Evolutionary conservation across 2,797 vertebrate species (phyloP), one percentile per base, ranked within the genome.

Genomic region (Thunnus albacares): DNA sequence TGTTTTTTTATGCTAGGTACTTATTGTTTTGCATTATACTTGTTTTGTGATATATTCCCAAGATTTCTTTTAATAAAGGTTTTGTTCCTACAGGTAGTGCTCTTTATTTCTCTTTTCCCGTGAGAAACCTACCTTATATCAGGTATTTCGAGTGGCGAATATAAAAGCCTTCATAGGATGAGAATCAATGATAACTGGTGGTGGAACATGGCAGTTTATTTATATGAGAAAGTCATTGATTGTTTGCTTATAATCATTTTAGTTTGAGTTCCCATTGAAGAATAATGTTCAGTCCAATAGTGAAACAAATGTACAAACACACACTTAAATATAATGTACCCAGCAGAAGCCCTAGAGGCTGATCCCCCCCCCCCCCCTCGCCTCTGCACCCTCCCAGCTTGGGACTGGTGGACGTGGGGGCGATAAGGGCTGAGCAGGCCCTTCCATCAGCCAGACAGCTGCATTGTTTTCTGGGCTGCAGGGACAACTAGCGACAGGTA

Each of bases 401-500:
- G 63, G 8, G 20, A 57, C 70, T 53, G 69, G 75, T 82, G 77
- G 78, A 69, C 61, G 73, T 81, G 81, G 43, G 64, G 79, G 80
- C 67, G 72, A 79, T 74, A 76, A 17, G 61, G 90, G 71, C 77
- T 70, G 70, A 81, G 77, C 76, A 77, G 78, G 64, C 80, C 93
- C 75, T 71, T 93, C 83, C 87, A 94, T 93, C 85, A 95, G 81
- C 22, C 80, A 77, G 89, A 92, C 93, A 93, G 86, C 81, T 89
- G 89, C 85, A 90, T 92, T 93, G 92, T 90, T 90, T 94, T 77
- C 80, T 60, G 41, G 78, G 83, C 87, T 86, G 81, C 64, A 72
- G 87, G 79, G 87, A 93, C 80, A 85, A 72, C 83, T 73, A 84
- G 60, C 58, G 57, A 56, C 84, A 89, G 89, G 88, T 90, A 84